These are phyloP conservation scores for Fopius arisanus DNA, from an alignment of 1,140 invertebrate genomes.

Conservation along the genomic window DNA sequence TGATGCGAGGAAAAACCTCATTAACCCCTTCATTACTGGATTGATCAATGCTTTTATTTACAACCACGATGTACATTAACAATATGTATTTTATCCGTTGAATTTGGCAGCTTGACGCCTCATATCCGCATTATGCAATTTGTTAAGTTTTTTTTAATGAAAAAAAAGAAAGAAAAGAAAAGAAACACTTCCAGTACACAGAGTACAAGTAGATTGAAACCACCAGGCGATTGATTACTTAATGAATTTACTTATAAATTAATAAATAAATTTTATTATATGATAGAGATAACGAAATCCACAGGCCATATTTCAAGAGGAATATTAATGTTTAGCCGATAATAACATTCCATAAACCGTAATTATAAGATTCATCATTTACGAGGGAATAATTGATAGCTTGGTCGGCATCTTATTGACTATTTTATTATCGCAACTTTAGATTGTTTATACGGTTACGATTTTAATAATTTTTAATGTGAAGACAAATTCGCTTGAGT, in stretches of 20 bases:
- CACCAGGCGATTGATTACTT: neutral
- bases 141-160: neutral
- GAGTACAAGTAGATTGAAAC: neutral
- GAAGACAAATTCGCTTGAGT: neutral
- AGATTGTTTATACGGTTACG: constrained; percentile 1
- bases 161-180: neutral
- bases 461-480: constrained; percentile 3
- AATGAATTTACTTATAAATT: constrained; percentile 6
- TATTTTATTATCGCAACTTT: constrained; percentile 2
- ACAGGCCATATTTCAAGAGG: neutral
- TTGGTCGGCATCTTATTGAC: neutral
- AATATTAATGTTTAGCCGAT: neutral
- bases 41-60: neutral
- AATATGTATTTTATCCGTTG: neutral
- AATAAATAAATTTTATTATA: neutral
- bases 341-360: constrained; percentile 3
- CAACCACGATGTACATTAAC: neutral
- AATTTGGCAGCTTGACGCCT: neutral
- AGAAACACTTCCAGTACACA: neutral
- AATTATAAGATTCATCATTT: neutral
- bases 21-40: neutral
- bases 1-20: no score
- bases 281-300: neutral
- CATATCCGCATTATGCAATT: neutral
- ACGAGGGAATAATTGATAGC: neutral